Conservation (phyloP, 1,140 invertebrate genomes). For the Atopsyche davidsoni region DNA sequence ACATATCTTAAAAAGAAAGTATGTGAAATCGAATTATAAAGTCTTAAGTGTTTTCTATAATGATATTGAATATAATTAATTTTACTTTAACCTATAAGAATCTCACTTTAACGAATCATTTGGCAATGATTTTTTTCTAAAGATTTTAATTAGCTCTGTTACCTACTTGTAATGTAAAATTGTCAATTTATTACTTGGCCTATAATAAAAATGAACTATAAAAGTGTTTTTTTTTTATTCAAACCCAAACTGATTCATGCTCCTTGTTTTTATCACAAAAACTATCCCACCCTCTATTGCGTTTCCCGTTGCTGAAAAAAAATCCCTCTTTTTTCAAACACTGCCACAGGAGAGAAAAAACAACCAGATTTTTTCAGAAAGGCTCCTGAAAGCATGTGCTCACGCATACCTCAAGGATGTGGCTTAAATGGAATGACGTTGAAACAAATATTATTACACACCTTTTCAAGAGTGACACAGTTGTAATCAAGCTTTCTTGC, state of each 20-base stretch:
- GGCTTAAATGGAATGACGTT: no score
- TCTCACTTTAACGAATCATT: constrained; percentile 5
- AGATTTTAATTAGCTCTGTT: constrained; percentile 25
- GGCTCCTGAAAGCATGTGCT: no score
- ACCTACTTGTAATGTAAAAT: constrained; percentile 31
- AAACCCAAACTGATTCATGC: not conserved
- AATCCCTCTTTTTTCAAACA: no score
- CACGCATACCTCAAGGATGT: no score
- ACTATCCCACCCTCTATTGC: no score
- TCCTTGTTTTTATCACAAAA: not conserved
- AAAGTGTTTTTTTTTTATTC: constrained; percentile 1
- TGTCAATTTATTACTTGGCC: constrained; percentile 30
- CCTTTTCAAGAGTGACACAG: no score
- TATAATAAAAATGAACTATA: constrained; percentile 25
- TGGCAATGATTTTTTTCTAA: constrained; percentile 17
- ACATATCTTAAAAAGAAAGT: constrained; percentile 11
- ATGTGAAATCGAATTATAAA: constrained; percentile 20
- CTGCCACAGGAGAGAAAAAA: no score
- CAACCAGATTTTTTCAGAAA: no score
- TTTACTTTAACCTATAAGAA: not conserved
- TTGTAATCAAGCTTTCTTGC: no score
- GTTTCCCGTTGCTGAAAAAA: no score
- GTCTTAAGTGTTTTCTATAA: constrained; percentile 23
- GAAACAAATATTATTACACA: no score
- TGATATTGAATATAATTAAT: constrained; percentile 15